Base-by-base conservation (phyloP, 2,113 vertebrate species). In the Caloenas nicobarica region DNA sequence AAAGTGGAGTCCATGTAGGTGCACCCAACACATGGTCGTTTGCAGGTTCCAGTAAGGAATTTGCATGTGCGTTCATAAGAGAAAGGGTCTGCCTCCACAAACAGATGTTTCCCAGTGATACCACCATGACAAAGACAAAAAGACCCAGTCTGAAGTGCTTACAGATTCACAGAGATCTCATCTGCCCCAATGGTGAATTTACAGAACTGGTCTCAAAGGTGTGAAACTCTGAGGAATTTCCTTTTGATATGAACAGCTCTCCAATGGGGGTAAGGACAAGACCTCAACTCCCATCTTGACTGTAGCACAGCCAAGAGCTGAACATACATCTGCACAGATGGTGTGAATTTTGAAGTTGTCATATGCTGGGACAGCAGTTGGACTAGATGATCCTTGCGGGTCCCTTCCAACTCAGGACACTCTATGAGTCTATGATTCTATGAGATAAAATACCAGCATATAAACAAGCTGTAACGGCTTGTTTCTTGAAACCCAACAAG, bases 1-100 rank as follows among this genome's bases (percentile, higher is more conserved):
- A 53, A 85, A 83, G 1, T 25, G 24, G 61, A 71, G 36, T 5
- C 2, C 0, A 0, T 19, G 38, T 16, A 80, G 25, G 17, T 33
- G 50, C 24, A 81, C 31, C 29, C 34, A 79, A 7, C 10, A 9
- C 1, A 7, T 19, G 28, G 13, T 70, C 7, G 1, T 42, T 11
- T 87, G 33, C 62, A 70, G 17, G 46, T 46, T 72, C 61, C 42
- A 68, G 42, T 19, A 40, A 56, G n/a, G 81, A 85, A 65, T 62
- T 22, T 62, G n/a, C 18, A 54, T 4, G 12, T 62, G 15, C 6
- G 5, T 60, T 70, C 23, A 0, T 23, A 48, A 34, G 29, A 88
- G n/a, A 71, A 92, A 61, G 28, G 5, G 3, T 44, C 17, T 77
- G 31, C n/a, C 29, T 77, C 36, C 42, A 51, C 13, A 25, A 61